Percentiles rank a stretch among this genome's conserved stretches.
These are phyloP conservation scores for Echinarachnius parma DNA, from an alignment of 53 echinoderm and acorn worm genomes.

Conservation along the genomic window DNA sequence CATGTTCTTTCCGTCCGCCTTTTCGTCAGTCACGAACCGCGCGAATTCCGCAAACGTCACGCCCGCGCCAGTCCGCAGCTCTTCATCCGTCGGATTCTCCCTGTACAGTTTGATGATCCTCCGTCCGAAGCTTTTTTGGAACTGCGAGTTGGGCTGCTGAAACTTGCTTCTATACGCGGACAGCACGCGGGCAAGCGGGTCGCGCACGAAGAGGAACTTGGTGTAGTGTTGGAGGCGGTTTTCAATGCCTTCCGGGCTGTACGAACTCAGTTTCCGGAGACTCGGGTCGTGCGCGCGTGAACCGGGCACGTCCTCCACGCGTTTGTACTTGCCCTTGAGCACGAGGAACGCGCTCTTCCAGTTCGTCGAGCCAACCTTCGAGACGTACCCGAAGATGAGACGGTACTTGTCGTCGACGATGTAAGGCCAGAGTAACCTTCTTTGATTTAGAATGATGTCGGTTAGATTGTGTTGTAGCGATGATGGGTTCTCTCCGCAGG, in stretches of 20 bases:
- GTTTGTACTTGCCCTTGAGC: slow-evolving; percentile 61
- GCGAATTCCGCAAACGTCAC: slow-evolving; percentile 60
- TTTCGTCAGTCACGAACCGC: slow-evolving; percentile 15
- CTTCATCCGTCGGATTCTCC: slow-evolving; percentile 45
- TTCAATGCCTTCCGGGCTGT: slow-evolving; percentile 45
- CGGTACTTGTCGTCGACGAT: slow-evolving; percentile 64
- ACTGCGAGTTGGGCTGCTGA: slow-evolving; percentile 15
- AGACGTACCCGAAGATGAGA: slow-evolving; percentile 60
- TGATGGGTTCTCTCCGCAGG: background rate
- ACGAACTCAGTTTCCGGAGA: slow-evolving; percentile 44
- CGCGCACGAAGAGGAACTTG: slow-evolving; percentile 68
- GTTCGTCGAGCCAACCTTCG: slow-evolving; percentile 72
- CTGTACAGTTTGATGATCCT: slow-evolving; percentile 48
- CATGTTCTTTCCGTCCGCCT: background rate
- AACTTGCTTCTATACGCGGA: slow-evolving; percentile 74
- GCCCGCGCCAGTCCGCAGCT: slow-evolving; percentile 34
- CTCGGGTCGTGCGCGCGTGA: slow-evolving; percentile 58
- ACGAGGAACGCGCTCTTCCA: slow-evolving; percentile 85
- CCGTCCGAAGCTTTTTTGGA: slow-evolving; percentile 26
- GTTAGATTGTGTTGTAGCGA: slow-evolving; percentile 27
- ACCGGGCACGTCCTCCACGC: slow-evolving; percentile 62
- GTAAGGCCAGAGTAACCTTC: slow-evolving; percentile 58
- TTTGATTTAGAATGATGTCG: slow-evolving; percentile 32
- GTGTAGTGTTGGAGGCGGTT: slow-evolving; percentile 58
- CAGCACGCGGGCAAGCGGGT: slow-evolving; percentile 70